A percentile compares a stretch with the other conserved stretches of the same genome.
Conservation (phyloP, 1,140 invertebrate genomes). For the Tribolium castaneum region DNA sequence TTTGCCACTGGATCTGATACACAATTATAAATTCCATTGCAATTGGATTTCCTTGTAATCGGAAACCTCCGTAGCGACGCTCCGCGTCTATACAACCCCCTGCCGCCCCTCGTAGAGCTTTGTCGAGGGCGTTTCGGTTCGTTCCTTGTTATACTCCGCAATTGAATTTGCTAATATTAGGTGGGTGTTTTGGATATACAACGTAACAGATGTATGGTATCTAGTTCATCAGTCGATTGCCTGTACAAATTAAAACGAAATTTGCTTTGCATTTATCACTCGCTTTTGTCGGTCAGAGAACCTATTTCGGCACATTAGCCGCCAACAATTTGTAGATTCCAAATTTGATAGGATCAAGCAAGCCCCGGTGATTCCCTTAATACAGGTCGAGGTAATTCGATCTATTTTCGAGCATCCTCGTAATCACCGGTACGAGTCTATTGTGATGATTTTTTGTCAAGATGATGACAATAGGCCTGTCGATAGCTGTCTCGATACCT, state of each 20-base stretch:
- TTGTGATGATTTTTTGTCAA: slow-evolving; percentile 11
- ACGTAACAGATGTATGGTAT: not conserved
- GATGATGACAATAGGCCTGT: slow-evolving; percentile 19
- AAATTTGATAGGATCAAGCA: slow-evolving; percentile 24
- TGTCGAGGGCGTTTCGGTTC: slow-evolving; percentile 9
- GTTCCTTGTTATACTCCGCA: slow-evolving; percentile 12
- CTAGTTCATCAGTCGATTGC: not conserved
- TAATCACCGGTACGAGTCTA: slow-evolving; percentile 3
- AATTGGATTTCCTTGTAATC: slow-evolving; percentile 59
- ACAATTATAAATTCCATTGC: slow-evolving; percentile 60
- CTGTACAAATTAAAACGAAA: not conserved
- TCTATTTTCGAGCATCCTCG: slow-evolving; percentile 29
- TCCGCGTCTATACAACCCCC: slow-evolving; percentile 29
- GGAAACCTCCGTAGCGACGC: slow-evolving; percentile 47
- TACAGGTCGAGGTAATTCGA: not conserved
- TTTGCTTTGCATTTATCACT: not conserved
- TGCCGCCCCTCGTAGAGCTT: not conserved
- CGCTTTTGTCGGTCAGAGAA: not conserved
- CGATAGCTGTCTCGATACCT: slow-evolving; percentile 6
- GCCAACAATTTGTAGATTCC: slow-evolving; percentile 18
- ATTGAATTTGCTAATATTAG: slow-evolving; percentile 36
- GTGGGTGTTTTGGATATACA: slow-evolving; percentile 4
- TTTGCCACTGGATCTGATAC: slow-evolving; percentile 54
- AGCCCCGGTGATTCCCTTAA: not conserved
- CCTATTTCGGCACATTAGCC: not conserved